phyloP scores from a whole-genome alignment of 2,888 invertebrate genomes.

The Acleris laterana region DNA sequence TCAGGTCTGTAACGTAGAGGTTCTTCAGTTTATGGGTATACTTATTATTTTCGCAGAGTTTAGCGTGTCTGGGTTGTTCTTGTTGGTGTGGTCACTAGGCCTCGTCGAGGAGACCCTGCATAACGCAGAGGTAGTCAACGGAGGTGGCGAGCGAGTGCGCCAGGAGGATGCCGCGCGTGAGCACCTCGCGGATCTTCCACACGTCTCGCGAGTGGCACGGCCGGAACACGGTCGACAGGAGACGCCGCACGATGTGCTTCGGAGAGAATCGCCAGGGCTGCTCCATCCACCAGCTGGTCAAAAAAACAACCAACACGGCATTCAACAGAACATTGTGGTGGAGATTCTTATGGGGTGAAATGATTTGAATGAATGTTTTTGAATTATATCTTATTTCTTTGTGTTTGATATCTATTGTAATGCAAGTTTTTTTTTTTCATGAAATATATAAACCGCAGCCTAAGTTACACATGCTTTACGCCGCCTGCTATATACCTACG shows the following conservation, averaged over 20 bases:
- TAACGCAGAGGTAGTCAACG: slow-evolving; percentile 77
- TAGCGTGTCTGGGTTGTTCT: background rate
- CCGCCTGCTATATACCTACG: too few relatives aligned
- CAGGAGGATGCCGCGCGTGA: slow-evolving; percentile 71
- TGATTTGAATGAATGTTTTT: too few relatives aligned
- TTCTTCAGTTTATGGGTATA: too few relatives aligned
- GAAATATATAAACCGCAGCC: too few relatives aligned
- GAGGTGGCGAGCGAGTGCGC: slow-evolving; percentile 78
- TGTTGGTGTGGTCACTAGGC: slow-evolving; percentile 41
- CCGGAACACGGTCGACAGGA: slow-evolving; percentile 51
- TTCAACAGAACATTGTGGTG: background rate
- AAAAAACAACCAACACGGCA: background rate
- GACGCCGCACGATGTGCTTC: slow-evolving; percentile 55
- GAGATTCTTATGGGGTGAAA: too few relatives aligned
- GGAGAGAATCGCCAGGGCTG: slow-evolving; percentile 69
- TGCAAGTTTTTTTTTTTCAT: too few relatives aligned
- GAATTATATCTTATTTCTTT: too few relatives aligned
- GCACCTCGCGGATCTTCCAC: slow-evolving; percentile 76
- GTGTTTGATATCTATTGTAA: too few relatives aligned
- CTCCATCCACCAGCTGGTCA: slow-evolving; percentile 65
- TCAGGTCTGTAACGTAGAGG: too few relatives aligned
- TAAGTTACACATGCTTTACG: too few relatives aligned
- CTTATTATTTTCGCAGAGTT: too few relatives aligned
- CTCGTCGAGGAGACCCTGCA: slow-evolving; percentile 77
- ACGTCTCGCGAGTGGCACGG: slow-evolving; percentile 55